A percentile compares a stretch with the other conserved stretches of the same genome.
phyloP scores from a whole-genome alignment of 2,113 vertebrate species.

The Festucalex cinctus region DNA sequence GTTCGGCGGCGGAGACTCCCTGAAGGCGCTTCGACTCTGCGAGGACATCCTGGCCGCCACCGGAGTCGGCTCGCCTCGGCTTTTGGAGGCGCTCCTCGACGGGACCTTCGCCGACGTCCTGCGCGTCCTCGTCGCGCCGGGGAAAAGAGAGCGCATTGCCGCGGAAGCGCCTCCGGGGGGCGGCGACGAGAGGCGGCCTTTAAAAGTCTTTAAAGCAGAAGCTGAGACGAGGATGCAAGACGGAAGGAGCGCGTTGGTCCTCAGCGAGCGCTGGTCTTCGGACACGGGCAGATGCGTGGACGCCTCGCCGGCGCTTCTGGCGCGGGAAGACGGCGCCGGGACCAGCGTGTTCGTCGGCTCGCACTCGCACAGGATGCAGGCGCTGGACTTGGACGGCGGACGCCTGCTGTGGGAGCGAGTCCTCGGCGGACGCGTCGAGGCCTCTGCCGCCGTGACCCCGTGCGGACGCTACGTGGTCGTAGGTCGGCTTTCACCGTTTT shows the following conservation, averaged over 20 bases:
- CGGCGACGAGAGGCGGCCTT: conserved; percentile 35
- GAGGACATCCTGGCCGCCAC: conserved; percentile 75
- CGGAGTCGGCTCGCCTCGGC: conserved; percentile 71
- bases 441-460: conserved; percentile 82
- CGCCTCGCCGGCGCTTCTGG: conserved; percentile 83
- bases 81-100: conserved; percentile 84
- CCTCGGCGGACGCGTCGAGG: conserved; percentile 87
- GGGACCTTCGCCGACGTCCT: conserved; percentile 77
- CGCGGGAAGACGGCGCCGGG: conserved; percentile 21
- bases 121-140: conserved; percentile 50
- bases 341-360: conserved; percentile 82
- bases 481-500: conserved; percentile 69
- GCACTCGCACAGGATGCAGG: conserved; percentile 87
- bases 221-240: conserved; percentile 34
- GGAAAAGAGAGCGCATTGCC: conserved; percentile 31
- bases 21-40: conserved; percentile 79
- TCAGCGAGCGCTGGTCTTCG: conserved; percentile 81
- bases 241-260: conserved; percentile 23
- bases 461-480: conserved; percentile 84
- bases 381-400: conserved; percentile 79
- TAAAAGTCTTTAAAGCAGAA: conserved; percentile 55
- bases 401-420: conserved; percentile 83
- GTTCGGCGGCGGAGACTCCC: conserved; percentile 87
- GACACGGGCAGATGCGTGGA: conserved; percentile 91
- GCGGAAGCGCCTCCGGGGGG: conserved; percentile 13